A percentile compares a stretch with the other conserved stretches of the same genome.
Conservation (phyloP, 1,140 invertebrate genomes). For the Hypothenemus hampei region DNA sequence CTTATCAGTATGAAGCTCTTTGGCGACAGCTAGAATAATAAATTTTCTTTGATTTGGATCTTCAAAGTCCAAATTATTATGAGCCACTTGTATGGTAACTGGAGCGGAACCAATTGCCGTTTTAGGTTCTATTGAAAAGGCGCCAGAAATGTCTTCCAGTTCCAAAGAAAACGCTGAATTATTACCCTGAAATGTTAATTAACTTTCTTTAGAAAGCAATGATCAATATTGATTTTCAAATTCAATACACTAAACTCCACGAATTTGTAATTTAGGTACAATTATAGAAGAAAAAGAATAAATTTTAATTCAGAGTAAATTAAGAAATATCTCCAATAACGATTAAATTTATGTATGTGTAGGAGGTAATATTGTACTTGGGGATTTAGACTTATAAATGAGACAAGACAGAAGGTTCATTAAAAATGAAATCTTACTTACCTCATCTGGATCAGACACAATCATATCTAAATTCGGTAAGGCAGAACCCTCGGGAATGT, state of each 20-base stretch:
- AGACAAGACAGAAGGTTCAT: too few relatives aligned
- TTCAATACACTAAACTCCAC: too few relatives aligned
- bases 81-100: constrained; percentile 75
- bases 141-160: constrained; percentile 72
- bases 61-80: constrained; percentile 79
- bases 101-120: constrained; percentile 72
- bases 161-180: constrained; percentile 75
- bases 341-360: too few relatives aligned
- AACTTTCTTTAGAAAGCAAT: background rate
- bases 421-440: constrained; percentile 45
- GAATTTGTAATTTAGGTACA: too few relatives aligned
- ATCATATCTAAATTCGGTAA: constrained; percentile 79
- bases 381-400: too few relatives aligned
- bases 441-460: constrained; percentile 80
- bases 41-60: constrained; percentile 90
- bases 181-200: constrained; percentile 54
- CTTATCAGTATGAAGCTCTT: constrained; percentile 71
- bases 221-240: too few relatives aligned
- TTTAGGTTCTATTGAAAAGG: constrained; percentile 78
- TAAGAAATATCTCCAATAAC: too few relatives aligned
- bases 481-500: constrained; percentile 73
- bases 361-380: too few relatives aligned
- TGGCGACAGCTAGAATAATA: constrained; percentile 79
- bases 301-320: too few relatives aligned
- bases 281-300: too few relatives aligned